These are phyloP conservation scores for Daubentonia madagascariensis DNA, from an alignment of 2,113 vertebrate species.

Conservation along the genomic window DNA sequence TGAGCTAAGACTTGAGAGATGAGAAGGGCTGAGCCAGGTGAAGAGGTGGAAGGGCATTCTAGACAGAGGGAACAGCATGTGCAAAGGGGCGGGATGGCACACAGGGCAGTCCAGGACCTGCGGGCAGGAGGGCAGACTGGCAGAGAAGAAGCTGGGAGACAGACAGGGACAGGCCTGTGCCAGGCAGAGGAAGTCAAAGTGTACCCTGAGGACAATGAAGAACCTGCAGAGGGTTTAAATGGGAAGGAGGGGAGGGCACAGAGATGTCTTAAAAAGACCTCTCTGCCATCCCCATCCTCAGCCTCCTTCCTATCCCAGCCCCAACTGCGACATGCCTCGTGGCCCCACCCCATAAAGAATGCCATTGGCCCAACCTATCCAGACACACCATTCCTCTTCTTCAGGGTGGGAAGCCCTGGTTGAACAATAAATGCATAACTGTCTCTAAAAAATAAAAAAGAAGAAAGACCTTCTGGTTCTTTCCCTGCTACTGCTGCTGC, in stretches of 20 bases:
- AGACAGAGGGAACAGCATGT: background rate
- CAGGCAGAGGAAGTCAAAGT: background rate
- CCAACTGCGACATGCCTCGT: background rate
- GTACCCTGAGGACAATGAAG: background rate
- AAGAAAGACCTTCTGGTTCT: background rate
- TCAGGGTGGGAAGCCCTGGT: background rate
- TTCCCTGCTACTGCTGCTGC: background rate
- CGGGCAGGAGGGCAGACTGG: background rate
- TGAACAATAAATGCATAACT: conserved; percentile 7
- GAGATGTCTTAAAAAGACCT: background rate
- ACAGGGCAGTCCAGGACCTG: background rate
- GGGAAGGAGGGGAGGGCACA: background rate
- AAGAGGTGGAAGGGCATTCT: background rate
- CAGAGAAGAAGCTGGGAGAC: background rate
- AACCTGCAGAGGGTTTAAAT: background rate
- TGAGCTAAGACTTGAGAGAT: background rate
- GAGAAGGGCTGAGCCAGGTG: background rate
- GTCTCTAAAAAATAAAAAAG: background rate
- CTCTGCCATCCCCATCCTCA: background rate
- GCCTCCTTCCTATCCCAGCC: too few species aligned
- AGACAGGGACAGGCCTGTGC: background rate
- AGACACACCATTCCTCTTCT: background rate
- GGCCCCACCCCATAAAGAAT: background rate
- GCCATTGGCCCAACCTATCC: background rate
- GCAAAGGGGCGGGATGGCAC: background rate